Percentiles rank a stretch among this genome's conserved stretches.
phyloP scores from a whole-genome alignment of 30 jellyfish, hydroid and myxozoan species.

The Aurelia coerulea region DNA sequence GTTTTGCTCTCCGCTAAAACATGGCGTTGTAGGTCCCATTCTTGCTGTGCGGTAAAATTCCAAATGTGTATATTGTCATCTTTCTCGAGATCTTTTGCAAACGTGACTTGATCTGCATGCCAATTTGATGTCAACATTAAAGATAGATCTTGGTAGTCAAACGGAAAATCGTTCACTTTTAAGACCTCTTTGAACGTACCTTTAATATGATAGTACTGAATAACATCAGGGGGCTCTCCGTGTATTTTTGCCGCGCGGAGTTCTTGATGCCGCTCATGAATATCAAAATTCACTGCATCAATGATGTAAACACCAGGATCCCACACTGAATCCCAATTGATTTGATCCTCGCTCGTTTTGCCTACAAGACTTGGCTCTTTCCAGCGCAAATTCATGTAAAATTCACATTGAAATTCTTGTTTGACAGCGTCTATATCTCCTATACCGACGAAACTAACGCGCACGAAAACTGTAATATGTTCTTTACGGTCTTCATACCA shows the following conservation, averaged over 20 bases:
- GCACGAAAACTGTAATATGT: constrained; percentile 1
- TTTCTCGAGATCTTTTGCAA: constrained; percentile 13
- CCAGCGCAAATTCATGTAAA: constrained; percentile 15
- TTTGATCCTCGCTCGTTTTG: not conserved
- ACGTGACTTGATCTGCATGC: constrained; percentile 10
- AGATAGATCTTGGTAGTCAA: constrained; percentile 58
- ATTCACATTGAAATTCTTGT: constrained; percentile 14
- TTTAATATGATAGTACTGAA: constrained; percentile 44
- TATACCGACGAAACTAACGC: not conserved
- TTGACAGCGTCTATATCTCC: constrained; percentile 21
- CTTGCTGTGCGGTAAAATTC: constrained; percentile 52
- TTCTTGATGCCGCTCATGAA: not conserved
- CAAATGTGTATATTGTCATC: constrained; percentile 61
- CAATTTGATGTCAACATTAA: constrained; percentile 41
- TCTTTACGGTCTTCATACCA: not conserved
- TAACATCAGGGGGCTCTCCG: constrained; percentile 19
- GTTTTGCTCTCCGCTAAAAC: constrained; percentile 11
- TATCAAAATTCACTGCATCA: not conserved
- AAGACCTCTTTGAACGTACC: constrained; percentile 54
- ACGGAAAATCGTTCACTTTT: constrained; percentile 44
- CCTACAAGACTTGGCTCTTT: not conserved
- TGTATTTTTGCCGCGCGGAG: too few species aligned
- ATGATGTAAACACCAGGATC: constrained; percentile 26
- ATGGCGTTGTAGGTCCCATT: constrained; percentile 41
- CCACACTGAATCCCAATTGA: constrained; percentile 15